Conservation (phyloP, 2,113 vertebrate genomes). For the Pristiophorus japonicus region DNA sequence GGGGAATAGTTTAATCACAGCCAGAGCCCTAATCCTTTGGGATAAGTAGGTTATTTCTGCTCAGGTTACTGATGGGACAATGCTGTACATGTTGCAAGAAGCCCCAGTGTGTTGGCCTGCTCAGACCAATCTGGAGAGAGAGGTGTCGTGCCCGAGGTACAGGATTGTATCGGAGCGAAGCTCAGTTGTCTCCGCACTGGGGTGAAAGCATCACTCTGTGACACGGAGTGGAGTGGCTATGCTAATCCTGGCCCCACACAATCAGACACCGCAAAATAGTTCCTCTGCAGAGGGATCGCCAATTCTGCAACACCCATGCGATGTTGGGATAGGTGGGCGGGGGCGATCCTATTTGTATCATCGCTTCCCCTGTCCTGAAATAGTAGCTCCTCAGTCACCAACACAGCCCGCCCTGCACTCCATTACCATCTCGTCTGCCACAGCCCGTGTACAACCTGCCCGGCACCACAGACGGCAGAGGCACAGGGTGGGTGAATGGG, state of each 20-base stretch:
- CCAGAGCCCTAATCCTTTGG: neutral
- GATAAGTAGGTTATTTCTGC: neutral
- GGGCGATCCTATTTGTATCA: neutral
- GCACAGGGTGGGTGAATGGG: no score
- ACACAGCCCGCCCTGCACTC: neutral
- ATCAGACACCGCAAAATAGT: neutral
- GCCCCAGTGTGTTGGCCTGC: neutral
- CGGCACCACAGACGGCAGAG: neutral
- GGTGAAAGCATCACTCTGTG: neutral
- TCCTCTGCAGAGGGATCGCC: neutral
- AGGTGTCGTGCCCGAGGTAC: neutral
- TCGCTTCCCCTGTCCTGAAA: neutral
- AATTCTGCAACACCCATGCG: neutral
- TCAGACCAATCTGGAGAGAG: neutral
- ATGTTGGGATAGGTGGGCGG: neutral
- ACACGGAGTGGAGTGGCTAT: neutral
- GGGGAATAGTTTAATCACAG: neutral
- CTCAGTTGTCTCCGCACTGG: neutral
- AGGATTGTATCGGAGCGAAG: no score
- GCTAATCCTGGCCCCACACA: neutral
- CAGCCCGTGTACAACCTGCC: neutral
- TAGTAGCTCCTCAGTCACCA: neutral
- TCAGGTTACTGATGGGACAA: neutral
- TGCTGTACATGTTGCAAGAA: neutral
- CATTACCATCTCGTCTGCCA: neutral